Evolutionary conservation across 1,140 invertebrate species (phyloP).

Genomic region (Daktulosphaira vitifoliae): DNA sequence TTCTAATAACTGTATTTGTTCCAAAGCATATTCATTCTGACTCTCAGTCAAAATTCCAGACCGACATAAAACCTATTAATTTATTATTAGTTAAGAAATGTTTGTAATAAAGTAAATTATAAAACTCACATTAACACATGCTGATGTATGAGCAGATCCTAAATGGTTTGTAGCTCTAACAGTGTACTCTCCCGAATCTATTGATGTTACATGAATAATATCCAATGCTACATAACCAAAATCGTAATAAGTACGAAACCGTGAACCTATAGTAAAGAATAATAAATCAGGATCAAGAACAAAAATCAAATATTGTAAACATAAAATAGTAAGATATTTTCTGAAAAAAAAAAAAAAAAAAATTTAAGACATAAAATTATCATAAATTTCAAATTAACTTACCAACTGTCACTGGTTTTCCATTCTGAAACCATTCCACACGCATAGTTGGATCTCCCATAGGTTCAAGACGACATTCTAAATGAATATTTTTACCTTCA

Average conservation of each 20-base stretch:
- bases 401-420: slow-evolving; percentile 73
- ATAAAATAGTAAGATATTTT: not conserved
- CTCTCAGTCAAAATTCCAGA: slow-evolving; percentile 87
- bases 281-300: too few relatives aligned
- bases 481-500: slow-evolving; percentile 84
- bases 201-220: slow-evolving; percentile 73
- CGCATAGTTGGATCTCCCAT: slow-evolving; percentile 93
- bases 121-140: slow-evolving; percentile 65
- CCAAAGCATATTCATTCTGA: slow-evolving; percentile 87
- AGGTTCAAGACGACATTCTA: slow-evolving; percentile 82
- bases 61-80: slow-evolving; percentile 54
- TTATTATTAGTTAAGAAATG: not conserved
- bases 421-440: slow-evolving; percentile 93
- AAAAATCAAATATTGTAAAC: not conserved
- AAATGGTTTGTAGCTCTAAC: slow-evolving; percentile 85
- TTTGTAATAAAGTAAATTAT: not conserved
- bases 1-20: slow-evolving; percentile 91
- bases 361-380: not conserved
- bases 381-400: slow-evolving; percentile 33
- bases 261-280: slow-evolving; percentile 48
- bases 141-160: slow-evolving; percentile 82
- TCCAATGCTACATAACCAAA: slow-evolving; percentile 88
- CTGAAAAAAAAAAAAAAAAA: not conserved
- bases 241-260: slow-evolving; percentile 90
- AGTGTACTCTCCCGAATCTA: slow-evolving; percentile 90